phyloP scores from a whole-genome alignment of 2,888 invertebrate species.

The Cacoxenus indagator region DNA sequence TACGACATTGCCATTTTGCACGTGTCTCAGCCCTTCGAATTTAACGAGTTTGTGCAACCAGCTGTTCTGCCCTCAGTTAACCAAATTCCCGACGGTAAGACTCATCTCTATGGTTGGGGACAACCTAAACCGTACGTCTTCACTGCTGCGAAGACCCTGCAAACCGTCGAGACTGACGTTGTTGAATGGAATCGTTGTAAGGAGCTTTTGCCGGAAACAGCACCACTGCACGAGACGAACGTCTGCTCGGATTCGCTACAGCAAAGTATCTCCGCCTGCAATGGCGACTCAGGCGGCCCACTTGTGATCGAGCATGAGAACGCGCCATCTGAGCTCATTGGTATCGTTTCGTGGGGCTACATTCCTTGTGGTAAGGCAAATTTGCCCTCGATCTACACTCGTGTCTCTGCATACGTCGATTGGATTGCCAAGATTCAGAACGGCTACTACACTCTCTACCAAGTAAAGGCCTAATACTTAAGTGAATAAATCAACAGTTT shows the following conservation, averaged over 20 bases:
- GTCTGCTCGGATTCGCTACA: constrained; percentile 71
- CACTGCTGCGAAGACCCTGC: constrained; percentile 51
- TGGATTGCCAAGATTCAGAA: constrained; percentile 65
- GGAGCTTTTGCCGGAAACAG: constrained; percentile 44
- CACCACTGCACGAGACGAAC: constrained; percentile 64
- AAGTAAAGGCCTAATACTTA: constrained; percentile 26
- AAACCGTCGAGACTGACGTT: constrained; percentile 60
- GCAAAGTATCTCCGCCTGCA: constrained; percentile 71
- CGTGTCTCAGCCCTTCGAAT: constrained; percentile 53
- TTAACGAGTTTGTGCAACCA: constrained; percentile 62
- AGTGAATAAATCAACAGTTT: not conserved
- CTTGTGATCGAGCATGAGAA: constrained; percentile 51
- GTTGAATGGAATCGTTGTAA: constrained; percentile 54
- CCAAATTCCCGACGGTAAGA: constrained; percentile 54
- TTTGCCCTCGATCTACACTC: constrained; percentile 71
- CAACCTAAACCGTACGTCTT: constrained; percentile 52
- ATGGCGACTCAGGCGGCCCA: constrained; percentile 69
- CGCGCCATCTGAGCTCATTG: constrained; percentile 63
- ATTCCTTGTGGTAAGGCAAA: constrained; percentile 70
- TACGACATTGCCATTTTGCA: constrained; percentile 74
- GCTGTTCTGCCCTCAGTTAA: constrained; percentile 65
- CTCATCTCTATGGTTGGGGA: constrained; percentile 72
- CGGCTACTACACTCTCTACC: constrained; percentile 53
- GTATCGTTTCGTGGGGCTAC: constrained; percentile 73
- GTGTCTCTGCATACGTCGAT: constrained; percentile 68